Conservation (phyloP, 2,113 vertebrate species). For the Epinephelus fuscoguttatus region DNA sequence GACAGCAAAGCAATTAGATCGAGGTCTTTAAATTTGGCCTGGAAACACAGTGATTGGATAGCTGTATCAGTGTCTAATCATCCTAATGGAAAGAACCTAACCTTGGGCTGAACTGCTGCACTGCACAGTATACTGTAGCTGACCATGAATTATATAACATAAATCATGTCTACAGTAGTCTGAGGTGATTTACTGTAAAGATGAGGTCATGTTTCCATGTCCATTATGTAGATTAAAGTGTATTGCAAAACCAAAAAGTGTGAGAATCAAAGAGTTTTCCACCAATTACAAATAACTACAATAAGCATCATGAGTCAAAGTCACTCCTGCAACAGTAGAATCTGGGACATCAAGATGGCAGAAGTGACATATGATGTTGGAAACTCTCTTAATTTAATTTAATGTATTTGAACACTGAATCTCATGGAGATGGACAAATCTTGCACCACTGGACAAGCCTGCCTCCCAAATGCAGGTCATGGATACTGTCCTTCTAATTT, state of each 20-base stretch:
- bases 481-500: background rate
- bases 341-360: background rate
- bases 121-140: slow-evolving; percentile 4
- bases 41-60: slow-evolving; percentile 36
- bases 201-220: background rate
- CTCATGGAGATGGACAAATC: background rate
- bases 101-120: background rate
- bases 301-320: background rate
- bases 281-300: background rate
- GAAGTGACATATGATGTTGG: background rate
- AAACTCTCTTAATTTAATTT: background rate
- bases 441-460: background rate
- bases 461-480: background rate
- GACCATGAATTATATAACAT: slow-evolving; percentile 23
- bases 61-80: slow-evolving; percentile 60
- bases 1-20: slow-evolving; percentile 45
- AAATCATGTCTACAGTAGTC: slow-evolving; percentile 9
- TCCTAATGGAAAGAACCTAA: slow-evolving; percentile 58
- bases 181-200: background rate
- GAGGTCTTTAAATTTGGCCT: slow-evolving; percentile 41
- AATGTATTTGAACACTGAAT: background rate
- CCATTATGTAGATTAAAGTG: background rate
- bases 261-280: background rate
- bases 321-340: background rate
- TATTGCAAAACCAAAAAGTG: background rate